These are phyloP conservation scores for Argyrosomus regius DNA, from an alignment of 2,797 vertebrate species.

Conservation along the genomic window DNA sequence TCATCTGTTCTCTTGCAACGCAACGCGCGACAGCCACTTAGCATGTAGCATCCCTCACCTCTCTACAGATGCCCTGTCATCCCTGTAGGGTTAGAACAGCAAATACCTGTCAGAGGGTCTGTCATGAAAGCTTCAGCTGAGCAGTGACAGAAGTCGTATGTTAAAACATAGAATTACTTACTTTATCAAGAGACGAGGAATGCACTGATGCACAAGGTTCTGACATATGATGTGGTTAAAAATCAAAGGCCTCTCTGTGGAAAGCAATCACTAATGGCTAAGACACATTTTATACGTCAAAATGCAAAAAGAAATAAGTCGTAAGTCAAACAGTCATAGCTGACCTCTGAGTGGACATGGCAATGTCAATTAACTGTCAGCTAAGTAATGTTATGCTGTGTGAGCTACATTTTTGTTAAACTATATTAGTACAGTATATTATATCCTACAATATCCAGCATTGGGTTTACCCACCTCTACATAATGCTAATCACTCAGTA, in stretches of 20 bases:
- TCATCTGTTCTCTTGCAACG: constrained; percentile 42
- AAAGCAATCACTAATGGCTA: constrained; percentile 17
- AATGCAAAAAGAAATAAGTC: not conserved
- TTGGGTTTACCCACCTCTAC: too few relatives aligned
- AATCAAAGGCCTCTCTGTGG: constrained; percentile 8
- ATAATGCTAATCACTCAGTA: too few relatives aligned
- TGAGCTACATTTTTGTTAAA: not conserved
- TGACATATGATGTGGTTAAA: constrained; percentile 6
- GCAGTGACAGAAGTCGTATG: constrained; percentile 43
- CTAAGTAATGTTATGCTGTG: not conserved
- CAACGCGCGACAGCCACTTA: constrained; percentile 61
- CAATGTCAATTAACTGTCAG: not conserved
- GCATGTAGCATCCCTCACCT: constrained; percentile 63
- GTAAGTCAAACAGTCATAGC: not conserved
- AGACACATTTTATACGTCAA: constrained; percentile 12
- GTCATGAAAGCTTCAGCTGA: constrained; percentile 56
- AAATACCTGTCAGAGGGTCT: constrained; percentile 62
- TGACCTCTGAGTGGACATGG: not conserved
- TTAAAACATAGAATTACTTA: constrained; percentile 29
- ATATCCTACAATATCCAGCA: too few relatives aligned
- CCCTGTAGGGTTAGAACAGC: constrained; percentile 52
- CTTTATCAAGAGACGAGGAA: constrained; percentile 2
- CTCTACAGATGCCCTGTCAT: constrained; percentile 68
- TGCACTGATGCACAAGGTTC: not conserved
- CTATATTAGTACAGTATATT: not conserved